A percentile compares a stretch with the other conserved stretches of the same genome.
Conservation (phyloP, 1,140 invertebrate genomes). For the Ptiloglossa arizonensis region DNA sequence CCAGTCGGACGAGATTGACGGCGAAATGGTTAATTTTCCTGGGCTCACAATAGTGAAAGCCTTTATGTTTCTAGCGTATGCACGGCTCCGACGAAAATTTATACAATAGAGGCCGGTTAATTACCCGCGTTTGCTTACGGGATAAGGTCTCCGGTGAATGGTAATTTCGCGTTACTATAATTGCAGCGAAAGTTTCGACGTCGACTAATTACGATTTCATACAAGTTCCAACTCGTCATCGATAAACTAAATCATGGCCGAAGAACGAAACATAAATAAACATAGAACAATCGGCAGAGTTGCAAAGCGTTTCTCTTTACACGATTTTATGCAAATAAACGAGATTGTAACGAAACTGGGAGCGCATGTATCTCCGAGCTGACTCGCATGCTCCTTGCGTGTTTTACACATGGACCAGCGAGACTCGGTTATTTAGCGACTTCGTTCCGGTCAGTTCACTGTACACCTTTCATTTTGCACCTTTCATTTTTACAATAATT, state of each 20-base stretch:
- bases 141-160: constrained; percentile 21
- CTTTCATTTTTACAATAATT: constrained; percentile 35
- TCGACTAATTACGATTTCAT: constrained; percentile 33
- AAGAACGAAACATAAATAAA: background rate
- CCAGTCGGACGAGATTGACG: background rate
- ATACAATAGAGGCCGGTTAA: constrained; percentile 47
- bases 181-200: constrained; percentile 57
- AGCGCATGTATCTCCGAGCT: background rate
- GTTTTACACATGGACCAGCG: too few species aligned
- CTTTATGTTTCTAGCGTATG: constrained; percentile 16
- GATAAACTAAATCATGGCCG: background rate
- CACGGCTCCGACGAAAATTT: constrained; percentile 50
- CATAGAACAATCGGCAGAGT: background rate
- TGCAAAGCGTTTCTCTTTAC: background rate
- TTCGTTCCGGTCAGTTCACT: constrained; percentile 17
- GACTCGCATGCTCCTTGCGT: too few species aligned
- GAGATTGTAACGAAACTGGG: background rate
- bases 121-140: constrained; percentile 41
- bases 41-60: constrained; percentile 43
- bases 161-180: constrained; percentile 44
- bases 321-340: constrained; percentile 3
- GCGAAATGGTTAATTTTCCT: constrained; percentile 16
- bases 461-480: constrained; percentile 34
- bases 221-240: constrained; percentile 21
- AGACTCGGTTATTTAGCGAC: background rate